phyloP scores from a whole-genome alignment of 2,888 invertebrate species.

The Penaeus monodon region DNA sequence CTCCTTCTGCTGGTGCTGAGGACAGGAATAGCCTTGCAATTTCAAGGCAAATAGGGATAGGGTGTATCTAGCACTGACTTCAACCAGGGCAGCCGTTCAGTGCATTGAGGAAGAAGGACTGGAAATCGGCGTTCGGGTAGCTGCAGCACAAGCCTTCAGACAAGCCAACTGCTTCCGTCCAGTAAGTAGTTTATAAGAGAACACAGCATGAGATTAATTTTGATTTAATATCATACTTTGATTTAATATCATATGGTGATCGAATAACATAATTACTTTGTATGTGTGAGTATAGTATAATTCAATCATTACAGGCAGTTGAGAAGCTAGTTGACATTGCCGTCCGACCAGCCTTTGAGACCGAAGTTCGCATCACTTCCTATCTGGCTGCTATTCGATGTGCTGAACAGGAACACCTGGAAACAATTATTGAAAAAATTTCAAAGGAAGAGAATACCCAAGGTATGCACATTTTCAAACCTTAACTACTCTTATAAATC shows the following conservation, averaged over 20 bases:
- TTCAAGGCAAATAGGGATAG: slow-evolving; percentile 53
- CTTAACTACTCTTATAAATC: not conserved
- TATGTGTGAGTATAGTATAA: too few species aligned
- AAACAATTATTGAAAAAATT: slow-evolving; percentile 16
- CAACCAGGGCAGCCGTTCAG: slow-evolving; percentile 33
- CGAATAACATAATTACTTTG: too few species aligned
- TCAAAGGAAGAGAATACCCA: slow-evolving; percentile 41
- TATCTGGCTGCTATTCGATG: slow-evolving; percentile 40
- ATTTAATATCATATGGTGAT: too few species aligned
- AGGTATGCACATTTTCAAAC: slow-evolving; percentile 3
- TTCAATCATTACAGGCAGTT: slow-evolving; percentile 13
- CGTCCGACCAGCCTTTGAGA: not conserved
- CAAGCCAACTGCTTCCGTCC: slow-evolving; percentile 15
- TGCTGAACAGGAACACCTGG: slow-evolving; percentile 28
- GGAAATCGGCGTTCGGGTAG: slow-evolving; percentile 29
- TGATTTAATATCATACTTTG: too few species aligned
- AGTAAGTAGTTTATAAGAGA: slow-evolving; percentile 25
- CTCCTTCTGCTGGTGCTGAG: not conserved
- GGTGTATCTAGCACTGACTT: slow-evolving; percentile 40
- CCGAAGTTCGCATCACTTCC: slow-evolving; percentile 49
- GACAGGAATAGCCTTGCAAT: slow-evolving; percentile 46
- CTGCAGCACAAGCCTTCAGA: slow-evolving; percentile 57
- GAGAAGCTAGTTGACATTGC: slow-evolving; percentile 16
- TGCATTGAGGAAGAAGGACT: slow-evolving; percentile 33
- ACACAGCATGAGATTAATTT: too few species aligned